Evolutionary conservation across 2,888 invertebrate genomes (phyloP), one percentile per base, ranked within the genome.

Genomic region (Lycia hirtaria): DNA sequence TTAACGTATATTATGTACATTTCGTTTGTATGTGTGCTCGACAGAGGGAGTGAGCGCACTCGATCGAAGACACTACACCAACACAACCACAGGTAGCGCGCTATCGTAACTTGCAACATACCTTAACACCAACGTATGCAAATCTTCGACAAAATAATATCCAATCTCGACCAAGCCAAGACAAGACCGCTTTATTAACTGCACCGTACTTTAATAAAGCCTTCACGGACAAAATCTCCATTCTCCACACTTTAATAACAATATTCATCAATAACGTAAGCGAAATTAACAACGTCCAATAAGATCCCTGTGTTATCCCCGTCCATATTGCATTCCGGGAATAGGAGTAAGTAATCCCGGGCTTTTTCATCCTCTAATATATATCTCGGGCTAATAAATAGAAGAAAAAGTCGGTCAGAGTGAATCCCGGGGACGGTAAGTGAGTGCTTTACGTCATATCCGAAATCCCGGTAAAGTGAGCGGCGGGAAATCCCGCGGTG

Each of bases 361-460:
- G 35, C 22, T 78, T 79, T 79, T 77, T 81, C 81, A 81, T 83
- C 85, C 83, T 78, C 79, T 72, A 72, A 83, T 67, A 83, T 84
- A 83, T 83, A 86, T 85, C 83, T 83, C 78, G 78, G 83, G 83
- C 83, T 88, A 87, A 89, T 89, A 89, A 88, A 89, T 87, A 85
- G 80, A 77, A 80, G 85, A 88, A 87, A 89, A 90, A 88, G 78
- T 88, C 88, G 88, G 88, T 85, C 88, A 85, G 78, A 69, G 80
- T 72, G 73, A 66, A 73, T 72, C 68, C 68, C 73, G 72, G 74
- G 73, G 79, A 72, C 74, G 72, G 73, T 81, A 87, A 87, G 84
- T 87, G 88, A 90, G 90, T 90, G 88, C 85, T 89, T 88, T 89
- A 89, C 90, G 90, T 91, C 91, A 92, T 91, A 91, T 89, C 89